Conservation (phyloP, 1,140 invertebrate genomes). For the Calephelis virginiensis region DNA sequence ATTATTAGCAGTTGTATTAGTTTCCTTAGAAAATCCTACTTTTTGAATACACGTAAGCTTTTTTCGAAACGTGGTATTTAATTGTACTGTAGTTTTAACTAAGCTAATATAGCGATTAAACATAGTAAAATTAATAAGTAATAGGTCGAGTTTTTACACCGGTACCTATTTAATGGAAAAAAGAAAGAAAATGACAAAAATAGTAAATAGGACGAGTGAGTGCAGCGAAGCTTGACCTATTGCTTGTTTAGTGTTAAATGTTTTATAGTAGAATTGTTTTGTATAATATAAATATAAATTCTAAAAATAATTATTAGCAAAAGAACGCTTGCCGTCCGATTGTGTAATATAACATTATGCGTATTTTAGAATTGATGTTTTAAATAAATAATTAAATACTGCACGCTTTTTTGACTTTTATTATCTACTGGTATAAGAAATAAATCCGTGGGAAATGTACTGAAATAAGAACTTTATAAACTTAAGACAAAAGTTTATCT, state of each 20-base stretch:
- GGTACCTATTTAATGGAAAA: too few relatives aligned
- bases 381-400: conserved; percentile 26
- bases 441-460: background rate
- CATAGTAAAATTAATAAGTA: too few relatives aligned
- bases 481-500: too few relatives aligned
- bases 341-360: conserved; percentile 18
- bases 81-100: too few relatives aligned
- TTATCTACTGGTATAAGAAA: background rate
- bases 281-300: background rate
- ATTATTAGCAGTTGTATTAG: too few relatives aligned
- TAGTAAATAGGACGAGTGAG: background rate
- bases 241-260: background rate
- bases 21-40: too few relatives aligned
- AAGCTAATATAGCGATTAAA: too few relatives aligned
- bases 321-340: conserved; percentile 3
- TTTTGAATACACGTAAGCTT: too few relatives aligned
- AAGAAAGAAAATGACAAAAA: too few relatives aligned
- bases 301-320: background rate
- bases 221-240: background rate
- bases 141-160: too few relatives aligned
- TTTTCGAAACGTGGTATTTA: too few relatives aligned
- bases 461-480: too few relatives aligned
- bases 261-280: conserved; percentile 14
- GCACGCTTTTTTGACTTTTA: conserved; percentile 15
- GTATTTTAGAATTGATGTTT: conserved; percentile 26